Base-by-base conservation (phyloP, 2,113 vertebrate species). In the Toxostoma redivivum region DNA sequence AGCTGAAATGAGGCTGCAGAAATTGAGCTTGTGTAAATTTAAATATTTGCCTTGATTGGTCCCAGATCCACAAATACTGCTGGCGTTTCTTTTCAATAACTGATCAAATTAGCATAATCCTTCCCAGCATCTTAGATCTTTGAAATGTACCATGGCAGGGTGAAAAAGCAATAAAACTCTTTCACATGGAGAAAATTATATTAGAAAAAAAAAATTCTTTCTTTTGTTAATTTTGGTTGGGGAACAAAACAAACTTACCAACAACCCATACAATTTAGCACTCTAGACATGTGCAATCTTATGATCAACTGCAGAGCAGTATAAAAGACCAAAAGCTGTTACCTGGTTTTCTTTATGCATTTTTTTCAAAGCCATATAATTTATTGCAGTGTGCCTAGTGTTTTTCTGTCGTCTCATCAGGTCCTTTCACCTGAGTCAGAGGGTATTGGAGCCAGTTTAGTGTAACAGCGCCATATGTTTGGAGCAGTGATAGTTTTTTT, bases 391-490 rank as follows among this genome's bases (percentile, higher is more conserved):
- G 44, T 91, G 47, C 81, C 57, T 93, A 21, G 35, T 85, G 19
- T 90, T 81, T 57, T 94, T 88, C 40, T 90, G 57, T 62, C 13
- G 24, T 42, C n/a, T 93, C 82, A 71, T 93, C 54, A 69, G 50
- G 62, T 87, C 40, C 37, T 92, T 96, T 92, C 70, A 89, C 91
- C 71, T 76, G 73, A 78, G 66, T 79, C 69, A 90, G 84, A 88
- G 47, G 80, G 86, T 97, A 79, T n/a, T 82, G 22, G 71, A 89
- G 70, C 70, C 89, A 38, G 60, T 92, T 92, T 78, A 88, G 91
- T 95, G 65, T 96, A 97, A 93, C 93, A 94, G 73, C 42, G 17
- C 92, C 96, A 96, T 97, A 97, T 97, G 97, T 96, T 96, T 84
- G 77, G 64, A 96, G 80, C 94, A 92, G 62, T 94, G 93, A 88